Evolutionary conservation across 1,140 invertebrate species (phyloP).

Genomic region (Portunus trituberculatus): DNA sequence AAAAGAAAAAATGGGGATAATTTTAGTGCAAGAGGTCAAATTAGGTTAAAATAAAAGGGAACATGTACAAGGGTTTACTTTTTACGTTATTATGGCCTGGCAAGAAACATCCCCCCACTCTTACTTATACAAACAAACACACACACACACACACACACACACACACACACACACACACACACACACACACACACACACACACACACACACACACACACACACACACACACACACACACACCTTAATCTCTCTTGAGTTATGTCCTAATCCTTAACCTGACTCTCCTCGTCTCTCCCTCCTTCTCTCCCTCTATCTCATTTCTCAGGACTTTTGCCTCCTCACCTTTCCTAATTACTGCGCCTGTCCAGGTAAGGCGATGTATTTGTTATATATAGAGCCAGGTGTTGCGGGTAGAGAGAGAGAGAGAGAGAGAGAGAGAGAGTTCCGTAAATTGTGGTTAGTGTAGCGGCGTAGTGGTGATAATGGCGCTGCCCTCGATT

Average conservation of each 20-base stretch:
- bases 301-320: not conserved
- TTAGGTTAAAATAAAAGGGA: too few species aligned
- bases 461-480: not conserved
- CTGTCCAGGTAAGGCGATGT: not conserved
- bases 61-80: too few species aligned
- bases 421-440: not conserved
- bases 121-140: too few species aligned
- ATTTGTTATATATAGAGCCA: constrained; percentile 24
- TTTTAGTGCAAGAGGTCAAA: not conserved
- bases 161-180: constrained; percentile 31
- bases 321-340: not conserved
- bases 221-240: constrained; percentile 36
- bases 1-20: not conserved
- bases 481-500: not conserved
- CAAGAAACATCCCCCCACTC: too few species aligned
- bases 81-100: too few species aligned
- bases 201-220: constrained; percentile 26
- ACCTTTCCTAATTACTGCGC: not conserved
- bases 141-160: constrained; percentile 8
- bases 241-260: not conserved
- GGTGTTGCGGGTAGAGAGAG: not conserved
- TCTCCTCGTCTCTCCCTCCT: not conserved
- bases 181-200: constrained; percentile 33
- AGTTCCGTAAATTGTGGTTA: not conserved
- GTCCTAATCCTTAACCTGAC: not conserved